phyloP scores from a whole-genome alignment of 2,888 invertebrate genomes.

The Ormia ochracea region DNA sequence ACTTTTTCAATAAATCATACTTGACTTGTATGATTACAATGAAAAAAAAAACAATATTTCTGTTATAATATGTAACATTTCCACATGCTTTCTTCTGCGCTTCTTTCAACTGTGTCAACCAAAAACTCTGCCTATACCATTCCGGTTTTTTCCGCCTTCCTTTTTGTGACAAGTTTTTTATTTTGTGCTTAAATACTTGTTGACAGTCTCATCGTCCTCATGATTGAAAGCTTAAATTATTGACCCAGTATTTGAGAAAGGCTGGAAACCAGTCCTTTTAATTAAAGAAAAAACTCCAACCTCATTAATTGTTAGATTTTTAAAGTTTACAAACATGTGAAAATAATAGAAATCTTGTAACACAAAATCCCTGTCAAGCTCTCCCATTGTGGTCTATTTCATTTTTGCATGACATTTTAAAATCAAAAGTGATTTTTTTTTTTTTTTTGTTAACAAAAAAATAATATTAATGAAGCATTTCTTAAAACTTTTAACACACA shows the following conservation, averaged over 20 bases:
- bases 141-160: not conserved
- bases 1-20: no score
- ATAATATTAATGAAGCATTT: no score
- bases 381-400: not conserved
- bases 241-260: not conserved
- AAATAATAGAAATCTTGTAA: no score
- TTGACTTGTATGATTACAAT: no score
- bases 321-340: not conserved
- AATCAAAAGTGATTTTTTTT: no score
- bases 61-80: not conserved
- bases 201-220: slow-evolving; percentile 20
- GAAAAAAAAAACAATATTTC: no score
- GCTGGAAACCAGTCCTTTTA: not conserved
- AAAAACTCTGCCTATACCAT: not conserved
- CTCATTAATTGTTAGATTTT: not conserved
- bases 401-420: no score
- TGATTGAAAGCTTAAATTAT: slow-evolving; percentile 32
- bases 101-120: no score
- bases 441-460: no score
- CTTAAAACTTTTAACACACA: no score
- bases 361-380: no score
- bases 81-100: not conserved
- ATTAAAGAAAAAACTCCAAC: not conserved
- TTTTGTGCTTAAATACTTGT: slow-evolving; percentile 19
- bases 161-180: not conserved